phyloP scores from a whole-genome alignment of 2,888 invertebrate genomes.

The Orthosia incerta region DNA sequence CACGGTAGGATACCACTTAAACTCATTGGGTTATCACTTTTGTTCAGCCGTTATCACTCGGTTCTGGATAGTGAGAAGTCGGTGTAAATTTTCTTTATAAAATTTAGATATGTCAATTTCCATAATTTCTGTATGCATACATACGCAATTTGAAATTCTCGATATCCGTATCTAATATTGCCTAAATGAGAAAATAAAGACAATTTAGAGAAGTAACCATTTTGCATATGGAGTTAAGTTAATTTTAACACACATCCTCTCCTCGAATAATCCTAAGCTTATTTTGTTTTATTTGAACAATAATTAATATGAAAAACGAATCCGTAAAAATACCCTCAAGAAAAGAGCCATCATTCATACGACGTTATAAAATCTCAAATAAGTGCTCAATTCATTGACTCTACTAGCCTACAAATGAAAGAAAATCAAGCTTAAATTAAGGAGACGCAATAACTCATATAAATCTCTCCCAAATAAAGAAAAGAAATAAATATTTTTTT shows the following conservation, averaged over 20 bases:
- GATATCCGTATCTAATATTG: neutral
- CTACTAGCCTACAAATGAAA: neutral
- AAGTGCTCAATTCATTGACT: too few species aligned
- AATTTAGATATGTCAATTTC: neutral
- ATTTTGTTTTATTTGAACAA: neutral
- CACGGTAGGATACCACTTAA: constrained; percentile 28
- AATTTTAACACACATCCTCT: too few species aligned
- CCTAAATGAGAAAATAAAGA: too few species aligned
- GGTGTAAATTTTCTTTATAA: too few species aligned
- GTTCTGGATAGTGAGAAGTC: neutral
- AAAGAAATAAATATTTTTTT: neutral
- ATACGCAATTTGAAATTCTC: neutral
- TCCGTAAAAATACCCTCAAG: neutral
- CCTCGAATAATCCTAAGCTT: too few species aligned
- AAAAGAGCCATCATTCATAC: neutral
- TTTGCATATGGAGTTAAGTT: too few species aligned
- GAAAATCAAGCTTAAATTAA: neutral
- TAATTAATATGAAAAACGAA: neutral
- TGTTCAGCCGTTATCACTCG: constrained; percentile 32
- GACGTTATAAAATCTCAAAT: neutral
- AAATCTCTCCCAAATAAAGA: neutral
- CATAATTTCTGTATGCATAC: neutral
- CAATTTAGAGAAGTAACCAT: too few species aligned
- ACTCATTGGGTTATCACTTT: constrained; percentile 54
- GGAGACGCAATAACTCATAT: neutral